These are phyloP conservation scores for Erannis defoliaria DNA, from an alignment of 2,888 invertebrate genomes.

Conservation along the genomic window DNA sequence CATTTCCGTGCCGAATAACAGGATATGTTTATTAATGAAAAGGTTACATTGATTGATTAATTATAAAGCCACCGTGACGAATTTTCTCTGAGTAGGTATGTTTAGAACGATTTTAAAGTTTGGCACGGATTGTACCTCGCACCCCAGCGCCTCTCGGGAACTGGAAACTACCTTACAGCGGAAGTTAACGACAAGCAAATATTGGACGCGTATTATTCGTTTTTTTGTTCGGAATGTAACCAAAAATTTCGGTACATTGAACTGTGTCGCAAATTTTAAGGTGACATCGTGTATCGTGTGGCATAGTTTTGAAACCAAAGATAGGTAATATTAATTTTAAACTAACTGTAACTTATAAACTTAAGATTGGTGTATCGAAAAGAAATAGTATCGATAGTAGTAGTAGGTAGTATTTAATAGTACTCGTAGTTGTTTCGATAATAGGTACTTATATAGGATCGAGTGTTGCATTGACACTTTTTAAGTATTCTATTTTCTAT, in stretches of 20 bases:
- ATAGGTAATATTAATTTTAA: too few relatives aligned
- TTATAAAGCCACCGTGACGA: background rate
- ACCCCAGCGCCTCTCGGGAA: constrained; percentile 1
- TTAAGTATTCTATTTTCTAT: too few relatives aligned
- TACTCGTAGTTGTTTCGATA: too few relatives aligned
- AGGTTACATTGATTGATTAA: background rate
- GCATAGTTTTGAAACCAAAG: too few relatives aligned
- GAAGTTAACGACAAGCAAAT: background rate
- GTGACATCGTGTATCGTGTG: background rate
- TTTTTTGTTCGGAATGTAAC: background rate
- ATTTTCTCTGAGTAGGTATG: background rate
- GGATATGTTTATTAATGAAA: background rate
- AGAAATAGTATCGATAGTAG: too few relatives aligned
- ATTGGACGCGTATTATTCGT: background rate
- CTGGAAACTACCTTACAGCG: constrained; percentile 6
- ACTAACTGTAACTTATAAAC: too few relatives aligned
- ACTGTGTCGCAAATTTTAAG: background rate
- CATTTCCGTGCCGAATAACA: too few relatives aligned
- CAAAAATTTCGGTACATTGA: background rate
- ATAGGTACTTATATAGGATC: too few relatives aligned
- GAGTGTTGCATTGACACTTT: too few relatives aligned
- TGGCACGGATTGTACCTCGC: background rate
- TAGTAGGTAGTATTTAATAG: too few relatives aligned
- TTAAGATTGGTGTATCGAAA: too few relatives aligned
- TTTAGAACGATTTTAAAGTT: background rate